Evolutionary conservation across 1,140 invertebrate species (phyloP).

Genomic region (Ostrea denselamellosa): DNA sequence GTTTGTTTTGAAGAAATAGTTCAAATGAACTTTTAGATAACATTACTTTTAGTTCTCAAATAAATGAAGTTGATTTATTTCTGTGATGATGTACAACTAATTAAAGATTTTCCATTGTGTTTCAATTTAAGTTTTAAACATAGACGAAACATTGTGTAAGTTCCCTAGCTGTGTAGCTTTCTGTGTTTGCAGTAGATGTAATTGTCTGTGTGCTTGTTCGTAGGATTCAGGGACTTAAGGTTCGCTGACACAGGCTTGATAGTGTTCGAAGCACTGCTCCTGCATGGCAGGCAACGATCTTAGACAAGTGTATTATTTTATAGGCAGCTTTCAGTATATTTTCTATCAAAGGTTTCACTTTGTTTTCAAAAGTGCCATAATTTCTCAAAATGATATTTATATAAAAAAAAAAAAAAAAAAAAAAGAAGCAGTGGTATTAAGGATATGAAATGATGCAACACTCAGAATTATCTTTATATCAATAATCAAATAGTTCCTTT

Average conservation of each 20-base stretch:
- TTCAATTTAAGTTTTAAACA: conserved; percentile 28
- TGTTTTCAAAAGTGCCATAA: not conserved
- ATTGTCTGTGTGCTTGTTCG: conserved; percentile 4
- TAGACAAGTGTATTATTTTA: not conserved
- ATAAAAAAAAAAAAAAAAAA: too few species aligned
- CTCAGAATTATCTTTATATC: too few species aligned
- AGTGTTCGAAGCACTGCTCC: not conserved
- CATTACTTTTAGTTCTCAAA: not conserved
- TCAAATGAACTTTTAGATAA: too few species aligned
- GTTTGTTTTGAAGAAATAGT: too few species aligned
- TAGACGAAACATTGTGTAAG: conserved; percentile 29
- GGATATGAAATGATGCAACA: too few species aligned
- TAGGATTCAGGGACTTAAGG: not conserved
- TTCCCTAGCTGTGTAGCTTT: conserved; percentile 31
- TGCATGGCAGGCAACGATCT: not conserved
- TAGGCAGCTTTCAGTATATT: not conserved
- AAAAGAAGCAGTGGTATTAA: too few species aligned
- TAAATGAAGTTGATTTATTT: not conserved
- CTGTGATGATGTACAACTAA: not conserved
- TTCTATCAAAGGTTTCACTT: not conserved
- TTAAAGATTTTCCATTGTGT: conserved; percentile 8
- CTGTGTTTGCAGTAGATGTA: conserved; percentile 11
- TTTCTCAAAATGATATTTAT: too few species aligned
- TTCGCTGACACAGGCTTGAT: not conserved
- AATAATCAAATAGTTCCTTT: too few species aligned